Base-by-base conservation (phyloP, 2,888 invertebrate species). In the Furcula furcula region DNA sequence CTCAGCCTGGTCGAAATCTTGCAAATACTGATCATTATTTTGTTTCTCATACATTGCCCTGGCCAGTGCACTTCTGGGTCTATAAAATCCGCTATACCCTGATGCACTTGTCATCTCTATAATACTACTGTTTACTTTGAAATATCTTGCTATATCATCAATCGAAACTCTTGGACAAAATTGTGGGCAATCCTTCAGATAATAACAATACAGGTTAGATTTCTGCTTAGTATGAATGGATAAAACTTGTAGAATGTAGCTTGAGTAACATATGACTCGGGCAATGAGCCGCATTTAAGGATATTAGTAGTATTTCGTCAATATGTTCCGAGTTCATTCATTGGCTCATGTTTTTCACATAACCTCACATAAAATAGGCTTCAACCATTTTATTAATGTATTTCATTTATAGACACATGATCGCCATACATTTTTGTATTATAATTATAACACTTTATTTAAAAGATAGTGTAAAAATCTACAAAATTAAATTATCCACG, bases 41-140 rank as follows among this genome's bases (percentile, higher is more conserved):
- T 93, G 93, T 73, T 94, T 94, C 57, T 94, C 92, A 82, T 93
- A 94, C 31, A 94, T 76, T 28, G 93, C 91, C 61, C 94, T 86
- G 31, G 94, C 94, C 45, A 95, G 81, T 31, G 93, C 92, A 51
- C 94, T 93, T 61, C 94, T 90, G 29, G 94, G 94, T 47, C 92
- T 86, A 72, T 92, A 93, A 29, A 86, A 76, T 44, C 86, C 83
- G 59, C 80, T 80, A 27, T 74, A 61, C 51, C 69, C 71, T 31
- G 77, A 66, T 41, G 58, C 53, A 54, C 64, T 74, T 36, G 80
- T 62, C 85, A 86, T 86, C 9, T 67, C 60, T 50, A 59, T 50
- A 48, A 53, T 11, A 19, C 45, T 41, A 41, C 37, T 53, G 33
- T n/a, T 43, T 36, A 41, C 50, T 35, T 25, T 33, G 39, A 39